Evolutionary conservation across 1,140 invertebrate species (phyloP).

Genomic region (Euglossa dilemma): DNA sequence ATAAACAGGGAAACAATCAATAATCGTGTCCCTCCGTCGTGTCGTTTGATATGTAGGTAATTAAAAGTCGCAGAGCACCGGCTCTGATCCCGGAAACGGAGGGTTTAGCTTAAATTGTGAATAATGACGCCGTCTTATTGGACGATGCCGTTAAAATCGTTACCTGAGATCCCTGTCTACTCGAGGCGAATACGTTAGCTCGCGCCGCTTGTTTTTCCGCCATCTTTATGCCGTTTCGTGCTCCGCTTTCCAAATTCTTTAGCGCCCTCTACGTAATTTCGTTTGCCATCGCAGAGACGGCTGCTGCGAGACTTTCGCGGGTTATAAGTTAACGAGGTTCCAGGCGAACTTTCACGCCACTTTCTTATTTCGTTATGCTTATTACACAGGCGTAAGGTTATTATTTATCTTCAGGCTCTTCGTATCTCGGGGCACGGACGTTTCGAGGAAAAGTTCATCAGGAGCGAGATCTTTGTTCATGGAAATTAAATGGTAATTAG

Average conservation of each 20-base stretch:
- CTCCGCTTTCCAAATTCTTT: slow-evolving; percentile 37
- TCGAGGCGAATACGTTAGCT: slow-evolving; percentile 45
- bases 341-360: neutral
- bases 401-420: neutral
- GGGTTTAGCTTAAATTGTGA: slow-evolving; percentile 63
- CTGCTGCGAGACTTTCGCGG: neutral
- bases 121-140: slow-evolving; percentile 62
- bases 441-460: no score
- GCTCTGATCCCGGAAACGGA: slow-evolving; percentile 18
- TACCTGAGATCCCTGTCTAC: slow-evolving; percentile 42
- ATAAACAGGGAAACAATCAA: slow-evolving; percentile 82
- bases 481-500: no score
- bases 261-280: slow-evolving; percentile 12
- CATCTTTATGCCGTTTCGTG: slow-evolving; percentile 16
- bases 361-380: neutral
- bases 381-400: neutral
- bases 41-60: slow-evolving; percentile 79
- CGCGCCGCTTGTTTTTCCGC: slow-evolving; percentile 3
- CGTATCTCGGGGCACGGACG: neutral
- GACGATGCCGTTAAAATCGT: slow-evolving; percentile 39
- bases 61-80: slow-evolving; percentile 79
- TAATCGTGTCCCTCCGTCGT: slow-evolving; percentile 67
- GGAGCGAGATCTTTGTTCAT: no score
- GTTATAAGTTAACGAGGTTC: slow-evolving; percentile 27
- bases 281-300: neutral